Conservation (phyloP, 1,140 invertebrate genomes). For the Ips typographus region DNA sequence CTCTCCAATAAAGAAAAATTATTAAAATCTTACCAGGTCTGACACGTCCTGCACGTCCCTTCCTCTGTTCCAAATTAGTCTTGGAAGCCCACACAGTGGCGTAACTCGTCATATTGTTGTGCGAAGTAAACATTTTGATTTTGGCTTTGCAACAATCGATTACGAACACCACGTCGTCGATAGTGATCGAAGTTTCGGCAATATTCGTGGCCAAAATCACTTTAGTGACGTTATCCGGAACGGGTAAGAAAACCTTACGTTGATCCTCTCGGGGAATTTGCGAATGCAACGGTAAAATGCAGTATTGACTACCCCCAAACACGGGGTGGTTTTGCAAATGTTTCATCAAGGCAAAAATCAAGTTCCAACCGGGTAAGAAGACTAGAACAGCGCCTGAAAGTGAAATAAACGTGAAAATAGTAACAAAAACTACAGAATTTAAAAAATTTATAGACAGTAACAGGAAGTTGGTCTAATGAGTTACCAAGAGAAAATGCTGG, state of each 20-base stretch:
- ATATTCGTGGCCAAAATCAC: slow-evolving; percentile 91
- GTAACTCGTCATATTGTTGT: slow-evolving; percentile 95
- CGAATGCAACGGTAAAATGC: slow-evolving; percentile 85
- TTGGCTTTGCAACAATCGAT: slow-evolving; percentile 95
- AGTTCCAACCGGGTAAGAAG: slow-evolving; percentile 93
- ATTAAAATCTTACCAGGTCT: slow-evolving; percentile 61
- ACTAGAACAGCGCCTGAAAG: slow-evolving; percentile 75
- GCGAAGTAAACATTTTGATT: slow-evolving; percentile 92
- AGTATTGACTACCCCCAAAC: slow-evolving; percentile 70
- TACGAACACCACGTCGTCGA: slow-evolving; percentile 95
- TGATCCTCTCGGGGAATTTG: slow-evolving; percentile 90
- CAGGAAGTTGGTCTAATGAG: too few relatives aligned
- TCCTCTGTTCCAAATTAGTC: slow-evolving; percentile 88
- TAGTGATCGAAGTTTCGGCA: slow-evolving; percentile 93
- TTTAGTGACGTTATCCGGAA: slow-evolving; percentile 72
- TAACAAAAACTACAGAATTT: not conserved
- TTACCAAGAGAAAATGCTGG: too few relatives aligned
- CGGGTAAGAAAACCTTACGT: slow-evolving; percentile 80
- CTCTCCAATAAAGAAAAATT: too few relatives aligned
- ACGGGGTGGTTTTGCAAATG: slow-evolving; percentile 75
- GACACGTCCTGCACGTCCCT: slow-evolving; percentile 88
- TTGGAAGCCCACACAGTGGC: slow-evolving; percentile 91
- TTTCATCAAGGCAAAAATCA: slow-evolving; percentile 90
- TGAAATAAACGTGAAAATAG: not conserved
- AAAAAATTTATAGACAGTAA: too few relatives aligned